These are phyloP conservation scores for Procavia capensis DNA, from an alignment of 2,113 vertebrate genomes.

Conservation along the genomic window DNA sequence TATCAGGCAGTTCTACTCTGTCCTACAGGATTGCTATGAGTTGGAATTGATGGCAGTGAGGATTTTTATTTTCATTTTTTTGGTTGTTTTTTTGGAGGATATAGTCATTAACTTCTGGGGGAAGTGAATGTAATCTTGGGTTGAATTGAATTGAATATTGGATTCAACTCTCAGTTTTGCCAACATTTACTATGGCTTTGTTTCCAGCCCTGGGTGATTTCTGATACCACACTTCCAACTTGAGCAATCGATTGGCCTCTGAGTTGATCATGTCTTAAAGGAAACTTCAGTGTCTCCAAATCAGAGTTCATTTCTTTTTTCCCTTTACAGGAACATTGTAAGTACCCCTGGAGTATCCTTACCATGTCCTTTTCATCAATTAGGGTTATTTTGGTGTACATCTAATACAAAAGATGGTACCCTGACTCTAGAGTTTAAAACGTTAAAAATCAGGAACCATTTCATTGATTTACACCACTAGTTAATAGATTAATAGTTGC, in stretches of 20 bases:
- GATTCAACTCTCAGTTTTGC: conserved; percentile 5
- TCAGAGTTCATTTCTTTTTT: conserved; percentile 39
- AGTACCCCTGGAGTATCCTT: not conserved
- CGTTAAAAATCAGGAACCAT: not conserved
- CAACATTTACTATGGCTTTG: conserved; percentile 45
- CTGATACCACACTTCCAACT: not conserved
- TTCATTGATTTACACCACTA: not conserved
- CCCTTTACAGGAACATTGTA: not conserved
- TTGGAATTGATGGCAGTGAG: no score
- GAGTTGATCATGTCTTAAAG: not conserved
- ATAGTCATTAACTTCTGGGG: not conserved
- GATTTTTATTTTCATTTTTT: no score
- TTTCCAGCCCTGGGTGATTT: not conserved
- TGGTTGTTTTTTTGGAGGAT: no score
- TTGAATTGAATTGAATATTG: no score
- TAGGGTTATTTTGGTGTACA: conserved; percentile 13
- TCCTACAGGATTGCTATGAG: no score
- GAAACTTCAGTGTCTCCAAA: not conserved
- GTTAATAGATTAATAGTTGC: conserved; percentile 5
- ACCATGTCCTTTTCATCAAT: not conserved
- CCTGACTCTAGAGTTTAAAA: not conserved
- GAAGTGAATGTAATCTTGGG: conserved; percentile 17
- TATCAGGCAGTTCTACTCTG: no score
- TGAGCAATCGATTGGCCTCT: not conserved
- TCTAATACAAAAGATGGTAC: not conserved